Evolutionary conservation across 2,113 vertebrate species (phyloP), one percentile per base, ranked within the genome.

Genomic region (Lichenostomus cassidix): DNA sequence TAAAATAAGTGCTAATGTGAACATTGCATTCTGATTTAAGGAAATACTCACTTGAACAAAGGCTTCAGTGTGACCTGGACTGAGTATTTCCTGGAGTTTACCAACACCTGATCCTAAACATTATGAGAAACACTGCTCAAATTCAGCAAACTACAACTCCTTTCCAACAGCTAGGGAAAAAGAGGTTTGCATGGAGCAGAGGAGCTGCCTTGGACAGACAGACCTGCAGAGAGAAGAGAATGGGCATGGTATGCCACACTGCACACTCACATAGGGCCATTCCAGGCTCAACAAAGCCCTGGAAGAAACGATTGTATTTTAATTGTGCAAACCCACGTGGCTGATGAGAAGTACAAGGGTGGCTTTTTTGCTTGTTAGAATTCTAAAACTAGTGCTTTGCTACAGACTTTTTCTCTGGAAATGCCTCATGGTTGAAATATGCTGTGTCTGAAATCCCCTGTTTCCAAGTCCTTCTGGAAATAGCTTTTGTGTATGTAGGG

Each of bases 251-350:
- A 91, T 35, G 88, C 90, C 86, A 77, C 81, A 39, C 59, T 85
- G 96, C 90, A 85, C 60, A 55, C 92, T 64, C 58, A 95, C 80
- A 87, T 0, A 49, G 87, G 67, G 79, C 79, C 90, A n/a, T 89
- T 73, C 62, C 29, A n/a, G 73, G 76, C 69, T 69, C 89, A 65
- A 94, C 95, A 97, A 97, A 96, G 84, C 87, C 92, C 86, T 85
- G 95, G 96, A 88, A 95, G 89, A 88, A 97, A 80, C 95, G 65
- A 81, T 95, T 97, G 95, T 97, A 89, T 50, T 97, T 97, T 92
- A 96, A 98, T 97, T 97, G 97, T 97, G 73, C 91, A 96, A 95
- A 95, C 84, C 96, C 97, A 97, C 75, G 94, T 97, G 98, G 95
- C 97, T 95, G 89, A 87, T 20, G 59, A 90, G 95, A 96, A 97